A percentile compares a stretch with the other conserved stretches of the same genome.
These are phyloP conservation scores for Sisyra nigra DNA, from an alignment of 2,888 invertebrate species.

Conservation along the genomic window DNA sequence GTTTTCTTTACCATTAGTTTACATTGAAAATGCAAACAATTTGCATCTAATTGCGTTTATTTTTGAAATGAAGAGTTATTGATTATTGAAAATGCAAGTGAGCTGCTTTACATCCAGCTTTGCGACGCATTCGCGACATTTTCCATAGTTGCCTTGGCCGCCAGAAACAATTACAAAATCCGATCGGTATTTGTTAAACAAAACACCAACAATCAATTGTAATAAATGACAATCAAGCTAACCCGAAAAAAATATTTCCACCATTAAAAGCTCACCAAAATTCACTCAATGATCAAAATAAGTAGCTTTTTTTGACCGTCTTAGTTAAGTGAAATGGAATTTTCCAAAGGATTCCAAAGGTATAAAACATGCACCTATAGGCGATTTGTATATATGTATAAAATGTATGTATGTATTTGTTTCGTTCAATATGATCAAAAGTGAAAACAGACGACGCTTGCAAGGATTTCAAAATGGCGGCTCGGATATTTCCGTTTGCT, in stretches of 20 bases:
- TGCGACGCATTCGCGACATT: too few relatives aligned
- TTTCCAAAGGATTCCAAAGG: conserved; percentile 2
- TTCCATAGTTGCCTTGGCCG: too few relatives aligned
- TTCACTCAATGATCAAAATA: too few relatives aligned
- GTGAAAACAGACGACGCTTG: conserved; percentile 22
- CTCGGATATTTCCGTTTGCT: conserved; percentile 21
- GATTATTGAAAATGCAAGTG: conserved; percentile 10
- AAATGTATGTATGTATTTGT: not conserved
- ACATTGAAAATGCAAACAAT: not conserved
- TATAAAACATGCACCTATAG: not conserved
- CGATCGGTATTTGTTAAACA: too few relatives aligned
- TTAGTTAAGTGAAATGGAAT: conserved; percentile 6
- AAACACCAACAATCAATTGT: too few relatives aligned
- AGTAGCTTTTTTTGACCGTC: too few relatives aligned
- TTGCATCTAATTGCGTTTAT: conserved; percentile 1
- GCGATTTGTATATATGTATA: too few relatives aligned
- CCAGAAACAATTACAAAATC: too few relatives aligned
- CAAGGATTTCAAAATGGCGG: conserved; percentile 26
- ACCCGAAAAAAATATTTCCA: too few relatives aligned
- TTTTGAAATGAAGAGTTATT: conserved; percentile 5
- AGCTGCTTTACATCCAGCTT: not conserved
- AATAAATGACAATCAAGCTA: not conserved
- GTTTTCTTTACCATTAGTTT: not conserved
- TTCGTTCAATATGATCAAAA: conserved; percentile 27
- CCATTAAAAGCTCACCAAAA: too few relatives aligned